A percentile compares a stretch with the other conserved stretches of the same genome.
Conservation (phyloP, 2,888 invertebrate species). For the Teleogryllus oceanicus region DNA sequence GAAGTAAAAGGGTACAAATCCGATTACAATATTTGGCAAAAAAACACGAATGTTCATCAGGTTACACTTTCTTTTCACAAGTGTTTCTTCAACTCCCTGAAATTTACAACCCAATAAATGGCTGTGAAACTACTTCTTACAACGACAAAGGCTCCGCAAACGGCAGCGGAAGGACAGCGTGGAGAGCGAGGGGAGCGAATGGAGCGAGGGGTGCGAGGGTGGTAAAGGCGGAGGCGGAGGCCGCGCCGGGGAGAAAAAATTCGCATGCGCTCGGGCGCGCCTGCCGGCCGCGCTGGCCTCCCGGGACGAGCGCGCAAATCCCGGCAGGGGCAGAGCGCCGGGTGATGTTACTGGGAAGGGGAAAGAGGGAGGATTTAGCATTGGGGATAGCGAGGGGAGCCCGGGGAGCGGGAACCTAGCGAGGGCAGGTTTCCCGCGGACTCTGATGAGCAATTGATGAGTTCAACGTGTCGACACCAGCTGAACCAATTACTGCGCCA, state of each 20-base stretch:
- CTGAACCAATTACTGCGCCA: conserved; percentile 60
- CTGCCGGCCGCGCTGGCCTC: background rate
- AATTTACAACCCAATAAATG: no score
- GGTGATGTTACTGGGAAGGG: conserved; percentile 21
- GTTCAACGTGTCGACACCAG: conserved; percentile 59
- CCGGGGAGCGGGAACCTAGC: conserved; percentile 21
- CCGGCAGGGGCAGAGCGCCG: conserved; percentile 22
- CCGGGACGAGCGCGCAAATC: background rate
- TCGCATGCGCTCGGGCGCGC: conserved; percentile 3
- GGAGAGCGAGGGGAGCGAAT: no score
- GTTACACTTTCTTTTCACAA: no score
- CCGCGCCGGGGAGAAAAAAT: background rate
- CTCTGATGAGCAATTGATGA: conserved; percentile 62
- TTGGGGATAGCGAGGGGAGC: conserved; percentile 11
- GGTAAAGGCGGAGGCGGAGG: background rate
- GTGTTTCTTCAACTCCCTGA: no score
- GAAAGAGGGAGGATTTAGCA: conserved; percentile 20
- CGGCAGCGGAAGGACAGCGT: no score
- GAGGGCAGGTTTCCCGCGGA: conserved; percentile 44
- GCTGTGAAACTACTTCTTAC: no score
- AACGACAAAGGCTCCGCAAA: no score
- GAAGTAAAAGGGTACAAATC: no score
- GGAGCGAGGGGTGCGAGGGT: no score
- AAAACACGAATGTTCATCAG: no score
- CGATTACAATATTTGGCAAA: no score